These are phyloP conservation scores for Drosophila austrosaltans DNA, from an alignment of 2,888 invertebrate species.

Conservation along the genomic window DNA sequence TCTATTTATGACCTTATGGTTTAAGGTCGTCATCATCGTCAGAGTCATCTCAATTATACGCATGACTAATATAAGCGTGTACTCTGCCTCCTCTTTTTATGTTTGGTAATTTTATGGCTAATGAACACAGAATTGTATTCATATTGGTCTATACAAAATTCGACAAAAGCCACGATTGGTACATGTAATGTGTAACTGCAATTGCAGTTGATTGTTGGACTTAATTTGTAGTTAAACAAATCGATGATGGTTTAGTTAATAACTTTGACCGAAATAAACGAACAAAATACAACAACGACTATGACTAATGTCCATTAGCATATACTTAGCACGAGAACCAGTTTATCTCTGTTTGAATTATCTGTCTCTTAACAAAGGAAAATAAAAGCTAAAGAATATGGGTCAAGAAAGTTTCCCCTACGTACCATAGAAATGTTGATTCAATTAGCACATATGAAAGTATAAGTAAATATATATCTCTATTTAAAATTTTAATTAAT, in stretches of 20 bases:
- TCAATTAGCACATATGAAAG: slow-evolving; percentile 58
- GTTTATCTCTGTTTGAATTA: slow-evolving; percentile 29
- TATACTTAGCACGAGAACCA: slow-evolving; percentile 70
- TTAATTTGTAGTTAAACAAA: slow-evolving; percentile 20
- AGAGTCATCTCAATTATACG: slow-evolving; percentile 62
- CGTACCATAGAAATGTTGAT: slow-evolving; percentile 31
- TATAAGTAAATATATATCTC: slow-evolving; percentile 29
- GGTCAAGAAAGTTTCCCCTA: slow-evolving; percentile 51
- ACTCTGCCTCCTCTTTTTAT: slow-evolving; percentile 19
- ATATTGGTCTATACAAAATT: neutral
- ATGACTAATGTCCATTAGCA: slow-evolving; percentile 69
- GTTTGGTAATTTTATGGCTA: slow-evolving; percentile 54
- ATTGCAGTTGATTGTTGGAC: slow-evolving; percentile 23
- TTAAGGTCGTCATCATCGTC: slow-evolving; percentile 52
- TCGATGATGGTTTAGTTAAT: slow-evolving; percentile 57
- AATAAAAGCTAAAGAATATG: slow-evolving; percentile 21
- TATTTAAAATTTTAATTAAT: slow-evolving; percentile 24
- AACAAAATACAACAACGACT: slow-evolving; percentile 15
- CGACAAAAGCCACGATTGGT: slow-evolving; percentile 3
- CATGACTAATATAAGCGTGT: slow-evolving; percentile 54
- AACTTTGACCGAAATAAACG: slow-evolving; percentile 69
- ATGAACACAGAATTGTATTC: slow-evolving; percentile 67
- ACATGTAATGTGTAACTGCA: slow-evolving; percentile 20
- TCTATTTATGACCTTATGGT: slow-evolving; percentile 52
- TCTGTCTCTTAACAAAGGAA: slow-evolving; percentile 43